phyloP scores from a whole-genome alignment of 2,797 vertebrate species.

The Ibycter americanus region DNA sequence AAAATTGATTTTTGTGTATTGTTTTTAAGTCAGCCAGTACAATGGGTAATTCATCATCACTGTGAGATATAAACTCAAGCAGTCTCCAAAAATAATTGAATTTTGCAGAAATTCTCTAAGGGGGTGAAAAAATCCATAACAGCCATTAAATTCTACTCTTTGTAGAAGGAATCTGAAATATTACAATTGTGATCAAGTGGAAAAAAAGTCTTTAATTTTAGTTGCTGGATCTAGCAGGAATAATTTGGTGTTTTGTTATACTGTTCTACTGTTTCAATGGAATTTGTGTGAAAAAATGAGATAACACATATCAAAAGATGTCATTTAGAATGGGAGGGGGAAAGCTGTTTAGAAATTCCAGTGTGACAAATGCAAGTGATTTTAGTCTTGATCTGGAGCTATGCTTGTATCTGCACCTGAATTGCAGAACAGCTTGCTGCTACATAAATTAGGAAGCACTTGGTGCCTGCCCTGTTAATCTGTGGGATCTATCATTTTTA shows the following conservation, averaged over 20 bases:
- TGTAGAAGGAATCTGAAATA: constrained; percentile 48
- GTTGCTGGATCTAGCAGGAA: constrained; percentile 2
- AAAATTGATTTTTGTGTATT: constrained; percentile 72
- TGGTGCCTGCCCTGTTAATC: background rate
- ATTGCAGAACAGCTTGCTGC: background rate
- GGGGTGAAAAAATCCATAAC: constrained; percentile 62
- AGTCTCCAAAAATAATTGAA: constrained; percentile 71
- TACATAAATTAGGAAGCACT: background rate
- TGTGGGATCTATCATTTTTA: background rate
- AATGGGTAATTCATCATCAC: constrained; percentile 64
- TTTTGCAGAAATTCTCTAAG: constrained; percentile 71
- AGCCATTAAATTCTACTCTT: constrained; percentile 63
- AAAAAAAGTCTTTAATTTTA: background rate
- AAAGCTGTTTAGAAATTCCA: background rate
- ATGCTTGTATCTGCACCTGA: background rate
- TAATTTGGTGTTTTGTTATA: background rate
- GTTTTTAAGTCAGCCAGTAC: constrained; percentile 50
- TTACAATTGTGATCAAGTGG: background rate
- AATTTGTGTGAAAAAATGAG: background rate
- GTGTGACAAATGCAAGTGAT: background rate
- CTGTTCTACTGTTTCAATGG: background rate
- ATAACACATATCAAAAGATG: background rate
- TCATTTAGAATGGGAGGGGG: background rate
- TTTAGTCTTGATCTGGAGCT: background rate
- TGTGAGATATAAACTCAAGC: constrained; percentile 48